Percentiles rank a stretch among this genome's conserved stretches.
Evolutionary conservation across 2,888 invertebrate species (phyloP).

Genomic region (Amphimallon solstitiale): DNA sequence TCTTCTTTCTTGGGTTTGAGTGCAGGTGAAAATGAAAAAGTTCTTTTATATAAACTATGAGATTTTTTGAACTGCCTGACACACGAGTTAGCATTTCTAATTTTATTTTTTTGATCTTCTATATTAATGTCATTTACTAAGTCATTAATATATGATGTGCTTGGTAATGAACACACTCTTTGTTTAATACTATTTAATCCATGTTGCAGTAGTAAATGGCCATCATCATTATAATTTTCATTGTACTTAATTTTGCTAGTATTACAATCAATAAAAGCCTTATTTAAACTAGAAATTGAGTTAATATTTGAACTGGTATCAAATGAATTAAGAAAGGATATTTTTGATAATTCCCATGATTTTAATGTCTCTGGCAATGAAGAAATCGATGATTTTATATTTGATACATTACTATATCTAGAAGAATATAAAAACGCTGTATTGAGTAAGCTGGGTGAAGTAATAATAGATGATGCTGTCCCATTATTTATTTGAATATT

Average conservation of each 20-base stretch:
- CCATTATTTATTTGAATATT: conserved; percentile 10
- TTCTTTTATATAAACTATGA: conserved; percentile 3
- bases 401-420: conserved; percentile 2
- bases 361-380: conserved; percentile 14
- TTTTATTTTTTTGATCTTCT: neutral
- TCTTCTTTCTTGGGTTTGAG: neutral
- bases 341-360: conserved; percentile 19
- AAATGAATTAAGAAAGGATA: neutral
- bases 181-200: neutral
- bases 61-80: conserved; percentile 19
- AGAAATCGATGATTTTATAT: neutral
- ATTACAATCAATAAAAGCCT: conserved; percentile 2
- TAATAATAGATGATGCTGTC: neutral
- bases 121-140: neutral
- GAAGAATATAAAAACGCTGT: conserved; percentile 13
- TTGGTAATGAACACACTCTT: neutral
- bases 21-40: conserved; percentile 2
- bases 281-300: conserved; percentile 4
- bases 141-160: neutral
- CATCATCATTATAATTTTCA: neutral
- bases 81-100: neutral
- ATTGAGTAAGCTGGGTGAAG: conserved; percentile 1
- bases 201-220: neutral
- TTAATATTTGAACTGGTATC: neutral
- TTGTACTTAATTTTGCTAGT: neutral